phyloP scores from a whole-genome alignment of 2,113 vertebrate species.

The Eolophus roseicapilla region DNA sequence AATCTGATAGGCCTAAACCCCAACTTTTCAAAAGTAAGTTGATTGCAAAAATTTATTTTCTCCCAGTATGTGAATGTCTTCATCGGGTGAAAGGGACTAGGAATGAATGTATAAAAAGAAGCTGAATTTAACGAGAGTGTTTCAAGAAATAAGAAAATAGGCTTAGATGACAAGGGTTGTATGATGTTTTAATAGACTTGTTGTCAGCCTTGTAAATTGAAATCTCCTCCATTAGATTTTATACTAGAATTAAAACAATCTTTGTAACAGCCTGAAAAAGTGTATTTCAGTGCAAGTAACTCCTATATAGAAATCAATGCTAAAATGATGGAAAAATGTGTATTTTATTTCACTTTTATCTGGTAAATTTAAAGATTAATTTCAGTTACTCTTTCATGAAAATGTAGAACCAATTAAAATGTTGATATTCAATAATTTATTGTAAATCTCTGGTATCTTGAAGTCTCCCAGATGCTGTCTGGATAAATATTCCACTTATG shows the following conservation, averaged over 20 bases:
- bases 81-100: not conserved
- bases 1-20: not conserved
- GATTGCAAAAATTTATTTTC: not conserved
- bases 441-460: not conserved
- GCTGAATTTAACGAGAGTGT: not conserved
- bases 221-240: not conserved
- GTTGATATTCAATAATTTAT: not conserved
- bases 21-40: not conserved
- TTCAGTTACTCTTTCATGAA: not conserved
- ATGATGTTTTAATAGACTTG: not conserved
- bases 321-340: not conserved
- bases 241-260: not conserved
- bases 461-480: not conserved
- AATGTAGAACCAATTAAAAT: not conserved
- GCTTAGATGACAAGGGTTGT: not conserved
- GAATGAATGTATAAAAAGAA: not conserved
- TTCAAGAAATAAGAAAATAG: not conserved
- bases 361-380: not conserved
- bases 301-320: not conserved
- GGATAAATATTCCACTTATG: not conserved
- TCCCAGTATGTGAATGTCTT: not conserved
- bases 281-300: not conserved
- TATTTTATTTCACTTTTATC: not conserved
- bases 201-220: not conserved
- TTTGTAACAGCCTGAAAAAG: not conserved